A percentile compares a stretch with the other conserved stretches of the same genome.
Evolutionary conservation across 2,888 invertebrate genomes (phyloP).

Genomic region (Anthrax anthrax): DNA sequence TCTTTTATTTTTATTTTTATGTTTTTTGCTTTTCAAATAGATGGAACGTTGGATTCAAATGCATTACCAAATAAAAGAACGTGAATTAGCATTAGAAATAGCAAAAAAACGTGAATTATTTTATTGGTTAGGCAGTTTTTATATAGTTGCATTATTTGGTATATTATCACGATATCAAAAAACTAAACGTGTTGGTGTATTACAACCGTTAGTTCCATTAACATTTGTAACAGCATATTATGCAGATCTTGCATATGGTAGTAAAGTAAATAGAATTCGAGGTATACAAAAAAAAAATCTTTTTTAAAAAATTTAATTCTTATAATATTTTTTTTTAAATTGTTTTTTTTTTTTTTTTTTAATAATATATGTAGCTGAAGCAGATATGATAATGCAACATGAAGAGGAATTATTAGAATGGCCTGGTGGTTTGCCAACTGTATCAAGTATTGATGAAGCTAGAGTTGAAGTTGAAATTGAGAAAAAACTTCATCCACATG

Average conservation of each 20-base stretch:
- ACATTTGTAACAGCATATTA: slow-evolving; percentile 58
- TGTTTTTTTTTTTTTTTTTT: slow-evolving; percentile 5
- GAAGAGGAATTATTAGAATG: slow-evolving; percentile 53
- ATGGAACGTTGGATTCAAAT: slow-evolving; percentile 69
- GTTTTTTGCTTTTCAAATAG: slow-evolving; percentile 27
- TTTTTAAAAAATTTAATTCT: background rate
- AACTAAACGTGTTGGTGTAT: slow-evolving; percentile 42
- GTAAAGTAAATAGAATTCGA: slow-evolving; percentile 58
- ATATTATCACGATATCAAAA: slow-evolving; percentile 41
- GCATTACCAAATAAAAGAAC: slow-evolving; percentile 63
- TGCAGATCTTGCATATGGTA: slow-evolving; percentile 63
- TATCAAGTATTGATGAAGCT: slow-evolving; percentile 53
- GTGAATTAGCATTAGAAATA: slow-evolving; percentile 54
- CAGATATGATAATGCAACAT: slow-evolving; percentile 63
- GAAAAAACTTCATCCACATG: slow-evolving; percentile 46
- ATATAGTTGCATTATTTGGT: slow-evolving; percentile 40
- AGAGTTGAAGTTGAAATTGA: slow-evolving; percentile 48
- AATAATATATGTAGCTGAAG: too few species aligned
- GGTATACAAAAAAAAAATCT: slow-evolving; percentile 35
- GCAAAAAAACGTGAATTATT: slow-evolving; percentile 57
- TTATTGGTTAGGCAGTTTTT: slow-evolving; percentile 57
- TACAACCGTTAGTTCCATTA: slow-evolving; percentile 55
- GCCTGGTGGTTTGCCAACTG: slow-evolving; percentile 61
- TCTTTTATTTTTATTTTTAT: background rate
- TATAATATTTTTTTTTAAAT: slow-evolving; percentile 7